phyloP scores from a whole-genome alignment of 2,113 vertebrate genomes.

The Elgaria multicarinata region DNA sequence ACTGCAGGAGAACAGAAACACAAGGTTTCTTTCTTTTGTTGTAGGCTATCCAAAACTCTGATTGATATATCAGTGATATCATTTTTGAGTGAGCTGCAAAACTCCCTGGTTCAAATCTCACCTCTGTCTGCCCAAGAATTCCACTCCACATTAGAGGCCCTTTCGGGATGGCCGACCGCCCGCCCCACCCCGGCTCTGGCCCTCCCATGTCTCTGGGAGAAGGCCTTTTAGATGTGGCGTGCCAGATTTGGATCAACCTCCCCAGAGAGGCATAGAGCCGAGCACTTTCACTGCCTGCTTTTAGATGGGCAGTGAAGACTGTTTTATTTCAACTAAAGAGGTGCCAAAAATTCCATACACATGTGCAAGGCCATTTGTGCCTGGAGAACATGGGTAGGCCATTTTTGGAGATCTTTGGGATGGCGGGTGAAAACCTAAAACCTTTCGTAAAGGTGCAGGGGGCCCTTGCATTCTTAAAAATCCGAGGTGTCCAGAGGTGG shows the following conservation, averaged over 20 bases:
- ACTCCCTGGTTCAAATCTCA: not conserved
- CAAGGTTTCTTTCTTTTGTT: not conserved
- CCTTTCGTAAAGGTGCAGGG: too few species aligned
- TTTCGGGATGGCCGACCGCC: not conserved
- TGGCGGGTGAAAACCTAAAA: too few species aligned
- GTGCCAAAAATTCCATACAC: not conserved
- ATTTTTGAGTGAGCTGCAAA: not conserved
- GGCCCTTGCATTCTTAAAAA: too few species aligned
- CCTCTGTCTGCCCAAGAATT: not conserved
- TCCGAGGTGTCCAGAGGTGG: too few species aligned
- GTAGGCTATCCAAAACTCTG: not conserved
- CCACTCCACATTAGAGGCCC: not conserved
- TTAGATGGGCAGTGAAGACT: not conserved
- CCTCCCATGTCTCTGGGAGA: too few species aligned
- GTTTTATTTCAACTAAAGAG: not conserved
- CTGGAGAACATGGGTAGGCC: too few species aligned
- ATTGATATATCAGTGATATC: not conserved
- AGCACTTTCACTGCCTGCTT: not conserved
- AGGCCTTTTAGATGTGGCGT: too few species aligned
- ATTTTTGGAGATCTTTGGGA: too few species aligned
- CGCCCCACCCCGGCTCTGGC: too few species aligned
- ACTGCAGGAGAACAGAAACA: accelerated
- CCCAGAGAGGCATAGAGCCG: too few species aligned
- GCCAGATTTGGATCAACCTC: too few species aligned
- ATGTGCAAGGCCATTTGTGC: not conserved